These are phyloP conservation scores for Ptiloglossa arizonensis DNA, from an alignment of 1,140 invertebrate genomes.

Conservation along the genomic window DNA sequence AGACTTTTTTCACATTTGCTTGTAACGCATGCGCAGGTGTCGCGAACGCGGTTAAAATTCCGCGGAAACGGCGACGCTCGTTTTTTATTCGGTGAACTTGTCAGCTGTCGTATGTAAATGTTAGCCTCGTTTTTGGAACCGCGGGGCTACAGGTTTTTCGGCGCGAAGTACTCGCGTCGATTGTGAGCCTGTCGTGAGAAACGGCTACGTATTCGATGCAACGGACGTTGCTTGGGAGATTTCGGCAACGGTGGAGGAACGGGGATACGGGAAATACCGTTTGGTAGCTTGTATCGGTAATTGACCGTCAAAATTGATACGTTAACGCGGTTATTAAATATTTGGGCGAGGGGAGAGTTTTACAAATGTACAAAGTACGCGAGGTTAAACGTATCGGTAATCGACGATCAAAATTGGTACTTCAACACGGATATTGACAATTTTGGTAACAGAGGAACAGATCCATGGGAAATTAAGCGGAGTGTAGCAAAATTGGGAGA, in stretches of 20 bases:
- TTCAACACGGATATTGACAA: no score
- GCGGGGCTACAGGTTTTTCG: neutral
- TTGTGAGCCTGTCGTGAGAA: neutral
- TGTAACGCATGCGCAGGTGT: slow-evolving; percentile 30
- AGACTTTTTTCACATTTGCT: slow-evolving; percentile 7
- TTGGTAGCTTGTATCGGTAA: no score
- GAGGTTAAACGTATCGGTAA: no score
- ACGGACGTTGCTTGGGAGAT: neutral
- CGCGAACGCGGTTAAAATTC: slow-evolving; percentile 32
- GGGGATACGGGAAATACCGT: no score
- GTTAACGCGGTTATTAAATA: no score
- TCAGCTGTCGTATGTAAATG: neutral
- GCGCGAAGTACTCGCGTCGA: neutral
- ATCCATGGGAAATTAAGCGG: no score
- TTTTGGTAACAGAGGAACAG: no score
- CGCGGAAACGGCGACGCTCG: neutral
- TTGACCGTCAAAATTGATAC: no score
- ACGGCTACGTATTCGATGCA: neutral
- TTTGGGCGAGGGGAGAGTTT: no score
- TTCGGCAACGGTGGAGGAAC: neutral
- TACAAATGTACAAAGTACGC: no score
- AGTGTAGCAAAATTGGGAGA: no score
- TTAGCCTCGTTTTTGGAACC: neutral
- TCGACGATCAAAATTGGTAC: no score
- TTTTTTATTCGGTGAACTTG: neutral